These are phyloP conservation scores for Baronia brevicornis DNA, from an alignment of 2,888 invertebrate species.

Conservation along the genomic window DNA sequence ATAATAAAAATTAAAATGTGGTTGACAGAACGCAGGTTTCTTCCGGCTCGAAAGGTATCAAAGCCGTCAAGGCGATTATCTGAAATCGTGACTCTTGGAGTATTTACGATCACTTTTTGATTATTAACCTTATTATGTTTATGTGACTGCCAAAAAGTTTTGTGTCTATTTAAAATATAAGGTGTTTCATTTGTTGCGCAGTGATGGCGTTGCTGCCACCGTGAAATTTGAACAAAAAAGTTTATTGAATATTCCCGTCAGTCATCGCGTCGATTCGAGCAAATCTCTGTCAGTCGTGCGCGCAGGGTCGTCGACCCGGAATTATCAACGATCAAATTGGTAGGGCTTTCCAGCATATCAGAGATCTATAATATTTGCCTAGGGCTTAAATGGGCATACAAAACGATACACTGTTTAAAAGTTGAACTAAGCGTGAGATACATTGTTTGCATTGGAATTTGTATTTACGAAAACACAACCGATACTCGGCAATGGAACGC, in stretches of 20 bases:
- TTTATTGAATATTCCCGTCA: constrained; percentile 34
- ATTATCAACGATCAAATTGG: constrained; percentile 61
- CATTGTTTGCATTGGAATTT: constrained; percentile 26
- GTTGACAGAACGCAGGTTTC: constrained; percentile 16
- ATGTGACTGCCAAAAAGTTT: too few species aligned
- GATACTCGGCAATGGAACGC: constrained; percentile 26
- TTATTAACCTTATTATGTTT: too few species aligned
- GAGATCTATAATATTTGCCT: constrained; percentile 41
- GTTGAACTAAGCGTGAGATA: constrained; percentile 26
- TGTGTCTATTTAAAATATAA: constrained; percentile 2
- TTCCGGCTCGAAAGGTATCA: constrained; percentile 5
- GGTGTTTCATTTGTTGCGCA: too few species aligned
- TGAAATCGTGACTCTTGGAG: too few species aligned
- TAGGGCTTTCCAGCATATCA: constrained; percentile 39
- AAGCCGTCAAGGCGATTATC: too few species aligned
- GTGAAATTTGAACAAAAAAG: constrained; percentile 22
- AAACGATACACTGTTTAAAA: constrained; percentile 28
- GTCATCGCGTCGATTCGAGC: constrained; percentile 46
- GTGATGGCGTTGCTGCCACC: constrained; percentile 15
- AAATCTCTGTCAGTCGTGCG: constrained; percentile 59
- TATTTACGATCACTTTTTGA: too few species aligned
- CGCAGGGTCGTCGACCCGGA: constrained; percentile 60
- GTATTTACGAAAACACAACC: constrained; percentile 28
- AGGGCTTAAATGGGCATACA: constrained; percentile 30
- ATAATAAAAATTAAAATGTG: constrained; percentile 14